These are phyloP conservation scores for Apodemia zela DNA, from an alignment of 2,888 invertebrate genomes.

Conservation along the genomic window DNA sequence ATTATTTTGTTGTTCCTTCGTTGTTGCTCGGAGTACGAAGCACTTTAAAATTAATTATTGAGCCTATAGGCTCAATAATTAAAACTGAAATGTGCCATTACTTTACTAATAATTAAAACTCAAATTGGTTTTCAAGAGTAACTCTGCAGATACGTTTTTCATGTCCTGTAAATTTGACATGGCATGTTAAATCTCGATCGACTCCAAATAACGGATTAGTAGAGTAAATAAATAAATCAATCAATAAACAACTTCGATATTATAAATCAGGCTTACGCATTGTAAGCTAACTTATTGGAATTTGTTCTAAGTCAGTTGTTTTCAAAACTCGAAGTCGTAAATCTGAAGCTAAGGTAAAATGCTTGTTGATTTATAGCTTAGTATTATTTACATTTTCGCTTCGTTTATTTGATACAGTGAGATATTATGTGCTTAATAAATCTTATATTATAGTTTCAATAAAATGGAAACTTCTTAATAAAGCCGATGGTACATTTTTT, in stretches of 20 bases:
- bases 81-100: too few relatives aligned
- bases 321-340: conserved; percentile 31
- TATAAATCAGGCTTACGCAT: conserved; percentile 6
- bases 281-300: conserved; percentile 25
- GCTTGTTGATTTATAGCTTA: conserved; percentile 29
- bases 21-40: too few relatives aligned
- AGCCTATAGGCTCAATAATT: too few relatives aligned
- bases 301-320: conserved; percentile 27
- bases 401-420: neutral
- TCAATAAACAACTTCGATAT: conserved; percentile 7
- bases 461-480: too few relatives aligned
- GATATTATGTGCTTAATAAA: neutral
- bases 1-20: too few relatives aligned
- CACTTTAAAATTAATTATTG: too few relatives aligned
- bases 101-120: too few relatives aligned
- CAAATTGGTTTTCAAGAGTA: too few relatives aligned
- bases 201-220: conserved; percentile 1
- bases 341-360: conserved; percentile 34
- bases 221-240: conserved; percentile 3
- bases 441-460: too few relatives aligned
- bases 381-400: conserved; percentile 10
- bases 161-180: neutral
- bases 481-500: too few relatives aligned
- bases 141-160: neutral
- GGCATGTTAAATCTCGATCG: neutral